Percentiles rank a stretch among this genome's conserved stretches.
These are phyloP conservation scores for Plumapathes pennacea DNA, from an alignment of 92 coral and sea anemone genomes.

Conservation along the genomic window DNA sequence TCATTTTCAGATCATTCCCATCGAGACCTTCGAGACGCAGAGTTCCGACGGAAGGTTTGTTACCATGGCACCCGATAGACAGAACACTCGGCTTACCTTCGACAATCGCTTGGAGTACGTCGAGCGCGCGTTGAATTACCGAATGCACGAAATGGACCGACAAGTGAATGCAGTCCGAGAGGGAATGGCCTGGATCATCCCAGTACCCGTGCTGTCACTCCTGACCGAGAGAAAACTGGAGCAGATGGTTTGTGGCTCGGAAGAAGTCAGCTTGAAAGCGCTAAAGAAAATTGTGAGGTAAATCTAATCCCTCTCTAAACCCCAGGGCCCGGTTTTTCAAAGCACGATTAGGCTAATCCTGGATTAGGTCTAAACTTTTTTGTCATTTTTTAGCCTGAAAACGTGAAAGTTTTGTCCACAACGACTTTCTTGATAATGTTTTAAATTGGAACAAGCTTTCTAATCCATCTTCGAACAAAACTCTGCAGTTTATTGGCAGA, in stretches of 20 bases:
- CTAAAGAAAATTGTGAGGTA: conserved; percentile 81
- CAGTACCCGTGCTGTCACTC: conserved; percentile 82
- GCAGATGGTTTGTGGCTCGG: conserved; percentile 83
- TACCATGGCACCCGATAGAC: conserved; percentile 75
- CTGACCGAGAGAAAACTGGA: conserved; percentile 78
- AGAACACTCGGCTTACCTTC: conserved; percentile 73
- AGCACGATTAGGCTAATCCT: no score
- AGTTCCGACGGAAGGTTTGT: conserved; percentile 89
- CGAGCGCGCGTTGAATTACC: conserved; percentile 78
- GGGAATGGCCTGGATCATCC: conserved; percentile 85
- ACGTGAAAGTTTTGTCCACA: no score
- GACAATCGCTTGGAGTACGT: conserved; percentile 79
- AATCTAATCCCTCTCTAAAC: not conserved
- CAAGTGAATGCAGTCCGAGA: conserved; percentile 73
- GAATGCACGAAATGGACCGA: conserved; percentile 80
- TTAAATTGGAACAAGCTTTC: no score
- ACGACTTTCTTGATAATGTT: no score
- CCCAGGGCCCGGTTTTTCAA: no score
- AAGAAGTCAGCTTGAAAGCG: conserved; percentile 69
- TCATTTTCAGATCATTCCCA: conserved; percentile 64
- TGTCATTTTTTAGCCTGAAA: no score
- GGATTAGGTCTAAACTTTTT: no score
- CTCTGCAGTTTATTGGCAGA: no score
- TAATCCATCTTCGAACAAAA: no score
- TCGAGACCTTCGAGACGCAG: conserved; percentile 83